Evolutionary conservation across 1,140 invertebrate species (phyloP), one percentile per base, ranked within the genome.

Genomic region (Brachionus rubens): DNA sequence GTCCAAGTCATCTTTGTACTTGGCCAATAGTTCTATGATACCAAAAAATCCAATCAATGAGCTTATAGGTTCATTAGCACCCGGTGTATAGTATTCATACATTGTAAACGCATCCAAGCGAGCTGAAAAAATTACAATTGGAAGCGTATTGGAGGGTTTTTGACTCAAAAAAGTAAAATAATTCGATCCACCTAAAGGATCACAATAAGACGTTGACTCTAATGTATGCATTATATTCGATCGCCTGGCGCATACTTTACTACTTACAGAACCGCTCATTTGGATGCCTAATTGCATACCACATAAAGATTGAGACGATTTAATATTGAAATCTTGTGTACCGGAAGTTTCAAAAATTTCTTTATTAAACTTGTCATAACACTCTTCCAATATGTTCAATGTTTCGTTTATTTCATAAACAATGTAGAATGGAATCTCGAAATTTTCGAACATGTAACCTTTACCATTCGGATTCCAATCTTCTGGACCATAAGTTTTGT

Each of bases 141-240:
- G 68, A 1, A 50, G 6, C 10, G 3, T 10, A 33, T 48, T 72
- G 3, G 68, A 72, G 1, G 68, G 68, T 54, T 46, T 72, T 48
- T 72, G 68, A 30, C 33, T 72, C 33, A 72, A 50, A 72, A 72
- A 72, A 48, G 68, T 21, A 50, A 72, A 36, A 72, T 72, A 72
- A 30, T 54, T 72, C 14, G 68, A 72, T 12, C 68, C 68, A 41
- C 68, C 68, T 16, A 72, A 24, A 30, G 68, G 68, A 33, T 72
- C 68, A 72, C 68, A 72, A 30, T 50, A 72, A 33, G 68, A 72
- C 9, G 30, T 50, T 12, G 26, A 50, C 36, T 72, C 68, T 19
- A 72, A 30, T 14, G 68, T 72, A 36, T 72, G 68, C 68, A 72
- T 72, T 48, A 72, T 72, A 24, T 54, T 72, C n/a, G 46, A 54